Evolutionary conservation across 2,797 vertebrate species (phyloP).

Genomic region (Oceanodroma leucorhoa): DNA sequence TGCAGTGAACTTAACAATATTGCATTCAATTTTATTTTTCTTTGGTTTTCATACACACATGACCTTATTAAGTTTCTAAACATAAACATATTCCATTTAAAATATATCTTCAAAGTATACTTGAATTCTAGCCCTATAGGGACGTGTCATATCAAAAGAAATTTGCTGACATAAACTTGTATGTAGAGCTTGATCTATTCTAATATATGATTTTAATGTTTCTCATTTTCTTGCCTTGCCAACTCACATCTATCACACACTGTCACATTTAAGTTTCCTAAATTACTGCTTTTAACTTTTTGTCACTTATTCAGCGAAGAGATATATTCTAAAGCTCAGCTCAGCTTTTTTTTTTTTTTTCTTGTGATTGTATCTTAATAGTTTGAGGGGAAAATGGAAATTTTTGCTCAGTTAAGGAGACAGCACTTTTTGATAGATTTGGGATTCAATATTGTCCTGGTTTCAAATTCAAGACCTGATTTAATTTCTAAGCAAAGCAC

Average conservation of each 20-base stretch:
- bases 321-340: slow-evolving; percentile 69
- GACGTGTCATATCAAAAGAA: slow-evolving; percentile 80
- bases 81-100: slow-evolving; percentile 75
- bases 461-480: slow-evolving; percentile 61
- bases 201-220: slow-evolving; percentile 85
- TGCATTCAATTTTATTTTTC: slow-evolving; percentile 50
- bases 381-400: slow-evolving; percentile 65
- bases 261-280: slow-evolving; percentile 82
- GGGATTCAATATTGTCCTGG: slow-evolving; percentile 60
- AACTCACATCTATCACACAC: slow-evolving; percentile 81
- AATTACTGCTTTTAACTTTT: slow-evolving; percentile 85
- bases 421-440: slow-evolving; percentile 61
- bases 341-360: slow-evolving; percentile 23
- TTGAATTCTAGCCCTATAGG: slow-evolving; percentile 68
- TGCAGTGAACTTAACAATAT: slow-evolving; percentile 21
- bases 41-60: slow-evolving; percentile 32
- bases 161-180: slow-evolving; percentile 80
- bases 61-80: slow-evolving; percentile 73
- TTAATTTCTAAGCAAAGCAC: slow-evolving; percentile 59
- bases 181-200: slow-evolving; percentile 80
- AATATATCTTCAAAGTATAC: slow-evolving; percentile 77
- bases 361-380: slow-evolving; percentile 73
- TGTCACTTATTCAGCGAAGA: slow-evolving; percentile 79
- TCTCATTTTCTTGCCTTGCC: slow-evolving; percentile 82
- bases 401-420: slow-evolving; percentile 64